Base-by-base conservation (phyloP, 2,888 invertebrate genomes). In the Chesias legatella region DNA sequence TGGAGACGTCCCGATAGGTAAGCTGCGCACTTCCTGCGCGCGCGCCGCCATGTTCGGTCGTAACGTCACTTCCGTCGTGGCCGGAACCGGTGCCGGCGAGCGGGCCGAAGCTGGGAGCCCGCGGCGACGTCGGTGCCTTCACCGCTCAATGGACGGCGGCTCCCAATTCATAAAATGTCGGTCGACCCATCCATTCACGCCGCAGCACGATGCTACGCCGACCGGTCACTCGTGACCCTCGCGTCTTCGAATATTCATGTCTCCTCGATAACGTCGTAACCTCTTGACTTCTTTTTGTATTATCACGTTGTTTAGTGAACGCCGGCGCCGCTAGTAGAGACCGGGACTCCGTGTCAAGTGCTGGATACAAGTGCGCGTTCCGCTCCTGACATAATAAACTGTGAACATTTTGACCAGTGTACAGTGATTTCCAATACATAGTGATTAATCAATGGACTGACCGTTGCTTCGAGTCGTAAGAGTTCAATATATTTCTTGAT, bases 11-110 rank as follows among this genome's bases (percentile, higher is more conserved):
- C 83, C 80, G 80, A 73, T 83, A 81, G 86, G 86, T 85, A 83
- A 86, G 88, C 86, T 86, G 86, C 86, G 86, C 86, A 86, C 83
- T 86, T 86, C 85, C 86, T 86, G 86, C 85, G 79, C 77, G 82
- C 79, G 74, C 82, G 85, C 83, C 84, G 85, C 85, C 86, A 85
- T 84, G 78, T 85, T 86, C 84, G 74, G 77, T 65, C 68, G 74
- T 74, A 73, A 77, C 85, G 85, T 84, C 84, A 85, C 81, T 82
- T 85, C 85, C 84, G 80, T 68, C 73, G 71, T 67, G 74, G 72
- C 77, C 79, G 79, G 78, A 79, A 77, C 78, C 68, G 69, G 72
- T 66, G 67, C 67, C 62, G 63, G 67, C 63, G 61, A 55, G 61
- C 67, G 66, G 66, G 65, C 64, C 59, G 63, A 63, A 67, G 75